Percentiles rank a stretch among this genome's conserved stretches.
Evolutionary conservation across 2,888 invertebrate species (phyloP).

Genomic region (Tubulanus polymorphus): DNA sequence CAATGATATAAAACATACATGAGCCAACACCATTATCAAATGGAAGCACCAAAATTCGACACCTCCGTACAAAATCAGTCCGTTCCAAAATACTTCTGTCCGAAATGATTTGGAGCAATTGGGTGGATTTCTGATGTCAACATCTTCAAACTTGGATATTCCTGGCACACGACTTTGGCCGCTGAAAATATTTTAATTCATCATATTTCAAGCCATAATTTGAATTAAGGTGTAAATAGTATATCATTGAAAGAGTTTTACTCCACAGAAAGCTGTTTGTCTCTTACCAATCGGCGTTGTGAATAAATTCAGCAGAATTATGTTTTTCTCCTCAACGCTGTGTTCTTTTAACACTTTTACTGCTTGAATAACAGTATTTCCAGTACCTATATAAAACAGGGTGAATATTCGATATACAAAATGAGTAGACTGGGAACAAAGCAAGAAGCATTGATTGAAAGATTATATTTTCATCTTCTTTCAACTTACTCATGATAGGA

Average conservation of each 20-base stretch:
- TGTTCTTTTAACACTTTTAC: conserved; percentile 91
- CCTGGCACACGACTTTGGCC: conserved; percentile 40
- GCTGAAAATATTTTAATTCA: conserved; percentile 47
- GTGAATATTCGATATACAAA: conserved; percentile 1
- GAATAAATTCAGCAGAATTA: conserved; percentile 95
- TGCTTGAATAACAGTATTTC: conserved; percentile 92
- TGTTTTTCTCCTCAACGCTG: conserved; percentile 87
- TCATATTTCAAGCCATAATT: no score
- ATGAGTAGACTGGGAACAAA: not conserved
- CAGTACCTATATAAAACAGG: conserved; percentile 63
- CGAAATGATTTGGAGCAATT: conserved; percentile 95
- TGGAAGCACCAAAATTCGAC: not conserved
- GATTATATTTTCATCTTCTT: not conserved
- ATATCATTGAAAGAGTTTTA: no score
- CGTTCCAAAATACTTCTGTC: conserved; percentile 97
- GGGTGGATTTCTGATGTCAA: conserved; percentile 92
- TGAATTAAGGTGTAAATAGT: no score
- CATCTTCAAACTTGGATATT: conserved; percentile 70
- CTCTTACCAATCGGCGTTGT: conserved; percentile 74
- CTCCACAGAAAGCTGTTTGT: no score
- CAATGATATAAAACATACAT: no score
- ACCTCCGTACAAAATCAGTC: conserved; percentile 68
- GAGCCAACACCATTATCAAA: no score
- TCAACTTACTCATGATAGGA: conserved; percentile 85
- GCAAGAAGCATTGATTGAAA: not conserved